Evolutionary conservation across 2,797 vertebrate species (phyloP).

Genomic region (Pangasius mekongensis): DNA sequence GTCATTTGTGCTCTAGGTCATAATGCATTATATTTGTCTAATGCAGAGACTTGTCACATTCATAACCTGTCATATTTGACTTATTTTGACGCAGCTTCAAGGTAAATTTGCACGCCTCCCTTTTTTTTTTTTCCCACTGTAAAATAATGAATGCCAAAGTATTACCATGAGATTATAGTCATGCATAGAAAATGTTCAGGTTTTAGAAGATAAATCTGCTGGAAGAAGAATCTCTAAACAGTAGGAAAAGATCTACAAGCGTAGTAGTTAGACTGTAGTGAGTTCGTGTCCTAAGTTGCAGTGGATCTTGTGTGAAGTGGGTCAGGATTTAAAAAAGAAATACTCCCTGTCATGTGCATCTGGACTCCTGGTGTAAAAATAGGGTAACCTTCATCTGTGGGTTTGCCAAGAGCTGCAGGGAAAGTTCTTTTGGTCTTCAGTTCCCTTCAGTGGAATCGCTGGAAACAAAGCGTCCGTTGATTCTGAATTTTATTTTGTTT

Average conservation of each 20-base stretch:
- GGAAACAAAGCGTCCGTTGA: not conserved
- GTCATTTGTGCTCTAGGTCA: not conserved
- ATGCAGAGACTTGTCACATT: not conserved
- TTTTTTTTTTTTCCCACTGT: not conserved
- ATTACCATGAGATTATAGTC: not conserved
- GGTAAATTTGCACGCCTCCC: not conserved
- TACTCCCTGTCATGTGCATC: conserved; percentile 13
- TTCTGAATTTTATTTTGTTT: not conserved
- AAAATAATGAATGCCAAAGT: not conserved
- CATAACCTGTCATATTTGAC: not conserved
- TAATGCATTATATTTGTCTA: not conserved
- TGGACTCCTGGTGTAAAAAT: conserved; percentile 24
- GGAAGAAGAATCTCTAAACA: not conserved
- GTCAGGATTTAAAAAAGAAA: not conserved
- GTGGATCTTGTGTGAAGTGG: conserved; percentile 19
- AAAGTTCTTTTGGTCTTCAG: not conserved
- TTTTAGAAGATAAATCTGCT: not conserved
- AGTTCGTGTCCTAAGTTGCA: conserved; percentile 11
- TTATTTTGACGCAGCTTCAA: not conserved
- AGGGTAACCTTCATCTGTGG: conserved; percentile 29
- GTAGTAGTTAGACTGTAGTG: not conserved
- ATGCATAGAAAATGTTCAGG: not conserved
- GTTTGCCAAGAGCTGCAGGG: conserved; percentile 22
- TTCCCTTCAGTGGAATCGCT: not conserved
- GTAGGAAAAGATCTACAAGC: not conserved